Conservation (phyloP, 2,113 vertebrate genomes). For the Aldabrachelys gigantea region DNA sequence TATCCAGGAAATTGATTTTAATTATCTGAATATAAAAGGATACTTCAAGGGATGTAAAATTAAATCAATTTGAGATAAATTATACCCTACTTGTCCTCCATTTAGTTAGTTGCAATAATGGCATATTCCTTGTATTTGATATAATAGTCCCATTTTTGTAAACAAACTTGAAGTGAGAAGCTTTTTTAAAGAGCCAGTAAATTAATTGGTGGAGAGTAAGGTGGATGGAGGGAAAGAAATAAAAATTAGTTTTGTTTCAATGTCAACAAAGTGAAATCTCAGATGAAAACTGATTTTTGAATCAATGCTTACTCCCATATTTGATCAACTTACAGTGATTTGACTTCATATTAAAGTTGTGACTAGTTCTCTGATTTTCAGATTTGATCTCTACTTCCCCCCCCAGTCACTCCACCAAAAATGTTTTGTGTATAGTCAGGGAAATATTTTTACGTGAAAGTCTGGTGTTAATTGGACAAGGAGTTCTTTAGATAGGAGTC, state of each 20-base stretch:
- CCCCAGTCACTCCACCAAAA: neutral
- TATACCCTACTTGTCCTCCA: neutral
- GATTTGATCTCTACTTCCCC: neutral
- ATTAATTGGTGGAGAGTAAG: neutral
- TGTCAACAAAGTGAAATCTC: neutral
- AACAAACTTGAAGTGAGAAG: neutral
- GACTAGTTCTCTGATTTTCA: neutral
- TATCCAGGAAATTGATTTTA: neutral
- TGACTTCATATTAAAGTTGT: neutral
- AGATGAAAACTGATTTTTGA: neutral
- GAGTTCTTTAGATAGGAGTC: neutral
- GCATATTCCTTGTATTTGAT: neutral
- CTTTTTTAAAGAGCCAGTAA: neutral
- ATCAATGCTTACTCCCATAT: neutral
- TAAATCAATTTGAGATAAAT: neutral
- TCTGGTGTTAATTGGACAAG: neutral
- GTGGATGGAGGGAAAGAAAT: neutral
- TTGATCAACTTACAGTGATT: neutral
- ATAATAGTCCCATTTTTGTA: neutral
- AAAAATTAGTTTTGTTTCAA: neutral
- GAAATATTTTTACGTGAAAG: neutral
- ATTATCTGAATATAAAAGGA: neutral
- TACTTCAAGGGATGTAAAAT: neutral
- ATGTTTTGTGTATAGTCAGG: neutral
- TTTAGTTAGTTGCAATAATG: neutral